phyloP scores from a whole-genome alignment of 1,140 invertebrate genomes.

The Apis laboriosa region DNA sequence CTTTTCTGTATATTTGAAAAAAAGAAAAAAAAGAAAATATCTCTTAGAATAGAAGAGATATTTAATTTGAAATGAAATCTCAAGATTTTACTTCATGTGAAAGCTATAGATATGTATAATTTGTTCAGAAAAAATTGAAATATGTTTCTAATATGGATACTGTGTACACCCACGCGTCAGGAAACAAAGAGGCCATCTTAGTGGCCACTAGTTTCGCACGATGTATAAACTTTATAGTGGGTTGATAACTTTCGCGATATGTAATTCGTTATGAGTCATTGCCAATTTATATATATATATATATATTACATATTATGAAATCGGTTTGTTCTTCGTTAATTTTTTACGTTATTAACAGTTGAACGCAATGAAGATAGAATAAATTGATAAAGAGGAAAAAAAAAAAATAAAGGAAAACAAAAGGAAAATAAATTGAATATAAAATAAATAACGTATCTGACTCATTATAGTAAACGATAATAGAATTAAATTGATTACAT shows the following conservation, averaged over 20 bases:
- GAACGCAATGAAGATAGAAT: too few relatives aligned
- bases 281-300: too few relatives aligned
- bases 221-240: not conserved
- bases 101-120: not conserved
- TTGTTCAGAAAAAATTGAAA: not conserved
- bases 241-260: not conserved
- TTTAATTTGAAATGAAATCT: not conserved
- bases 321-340: not conserved
- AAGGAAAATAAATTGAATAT: too few relatives aligned
- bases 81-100: not conserved
- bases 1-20: too few relatives aligned
- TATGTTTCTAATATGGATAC: not conserved
- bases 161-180: not conserved
- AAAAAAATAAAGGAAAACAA: too few relatives aligned
- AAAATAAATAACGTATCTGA: too few relatives aligned
- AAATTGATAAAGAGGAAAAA: too few relatives aligned
- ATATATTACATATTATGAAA: not conserved
- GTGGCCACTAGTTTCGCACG: not conserved
- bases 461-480: too few relatives aligned
- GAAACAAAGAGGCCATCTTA: not conserved
- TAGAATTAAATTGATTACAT: too few relatives aligned
- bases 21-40: not conserved
- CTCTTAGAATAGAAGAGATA: not conserved
- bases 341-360: too few relatives aligned
- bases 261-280: slow-evolving; percentile 2